Conservation (phyloP, 2,888 invertebrate species). For the Glyphotaelius pellucidus region DNA sequence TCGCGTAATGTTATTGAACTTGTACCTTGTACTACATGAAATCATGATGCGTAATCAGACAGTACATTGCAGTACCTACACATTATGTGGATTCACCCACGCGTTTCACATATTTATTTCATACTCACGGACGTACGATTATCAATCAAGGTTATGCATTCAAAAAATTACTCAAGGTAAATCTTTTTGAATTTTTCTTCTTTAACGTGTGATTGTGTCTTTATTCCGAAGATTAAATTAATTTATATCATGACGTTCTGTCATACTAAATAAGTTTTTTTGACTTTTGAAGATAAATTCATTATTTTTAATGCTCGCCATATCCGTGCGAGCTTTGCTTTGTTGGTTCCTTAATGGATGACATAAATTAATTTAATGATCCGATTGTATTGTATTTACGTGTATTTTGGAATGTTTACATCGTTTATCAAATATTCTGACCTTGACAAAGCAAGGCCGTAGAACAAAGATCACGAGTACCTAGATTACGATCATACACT, state of each 20-base stretch:
- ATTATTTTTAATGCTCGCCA: not conserved
- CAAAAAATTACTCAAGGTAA: not conserved
- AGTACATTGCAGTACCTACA: not conserved
- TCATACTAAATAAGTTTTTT: not conserved
- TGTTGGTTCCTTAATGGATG: not conserved
- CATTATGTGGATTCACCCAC: not conserved
- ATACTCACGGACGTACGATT: not conserved
- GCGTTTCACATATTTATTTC: not conserved
- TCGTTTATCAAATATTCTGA: not conserved
- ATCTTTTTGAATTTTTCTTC: not conserved
- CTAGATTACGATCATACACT: not conserved
- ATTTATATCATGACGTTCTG: not conserved
- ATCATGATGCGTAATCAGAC: not conserved
- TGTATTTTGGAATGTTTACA: not conserved
- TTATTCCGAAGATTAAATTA: not conserved
- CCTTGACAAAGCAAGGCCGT: not conserved
- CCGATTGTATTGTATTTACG: not conserved
- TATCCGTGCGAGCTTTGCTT: not conserved
- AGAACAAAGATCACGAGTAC: not conserved
- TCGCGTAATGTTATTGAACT: not conserved
- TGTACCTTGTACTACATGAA: not conserved
- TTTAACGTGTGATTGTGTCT: not conserved
- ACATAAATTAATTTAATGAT: not conserved
- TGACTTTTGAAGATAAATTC: not conserved
- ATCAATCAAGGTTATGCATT: not conserved